Base-by-base conservation (phyloP, 2,113 vertebrate genomes). In the Callionymus lyra region DNA sequence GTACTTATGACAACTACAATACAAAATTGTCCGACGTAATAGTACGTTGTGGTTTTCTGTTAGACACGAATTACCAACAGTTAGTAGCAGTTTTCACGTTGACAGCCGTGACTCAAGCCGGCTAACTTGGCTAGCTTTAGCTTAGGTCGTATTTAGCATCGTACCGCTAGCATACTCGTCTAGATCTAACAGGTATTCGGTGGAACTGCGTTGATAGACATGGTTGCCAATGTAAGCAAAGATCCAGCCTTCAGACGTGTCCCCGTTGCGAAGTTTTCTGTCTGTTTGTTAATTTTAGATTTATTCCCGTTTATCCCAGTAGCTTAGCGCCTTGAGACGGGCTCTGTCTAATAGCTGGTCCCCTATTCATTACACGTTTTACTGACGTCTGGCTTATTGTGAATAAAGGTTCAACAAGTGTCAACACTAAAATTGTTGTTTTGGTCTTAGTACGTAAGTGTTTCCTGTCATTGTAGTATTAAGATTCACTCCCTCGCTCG, bases 301-400 rank as follows among this genome's bases (percentile, higher is more conserved):
- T 19, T 6, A 14, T 34, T 3, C n/a, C 39, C 21, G 8, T 8
- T 27, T 38, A 17, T 43, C 6, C 38, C 4, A 8, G 9, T 43
- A 60, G 53, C 47, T 41, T 56, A 48, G 60, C 59, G 34, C 19
- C 34, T 35, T 42, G 53, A 14, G 32, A 5, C 10, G 53, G 79
- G 75, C 67, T 79, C 58, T 44, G 80, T 82, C 80, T 82, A 82
- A 59, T 79, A 66, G 62, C 77, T 82, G 77, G 73, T 27, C 21
- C 8, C 21, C 21, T 8, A 27, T 4, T 4, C 21, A 8, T 27
- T 27, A 4, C 21, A 27, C 4, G 21, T 27, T 27, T 27, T 27
- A 27, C 4, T 27, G 21, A 27, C 21, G 21, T 27, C 8, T 27
- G 4, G 21, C 21, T 27, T 8, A 27, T 4, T 27, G 8, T 27